Base-by-base conservation (phyloP, 2,888 invertebrate species). In the Euproctis similis region DNA sequence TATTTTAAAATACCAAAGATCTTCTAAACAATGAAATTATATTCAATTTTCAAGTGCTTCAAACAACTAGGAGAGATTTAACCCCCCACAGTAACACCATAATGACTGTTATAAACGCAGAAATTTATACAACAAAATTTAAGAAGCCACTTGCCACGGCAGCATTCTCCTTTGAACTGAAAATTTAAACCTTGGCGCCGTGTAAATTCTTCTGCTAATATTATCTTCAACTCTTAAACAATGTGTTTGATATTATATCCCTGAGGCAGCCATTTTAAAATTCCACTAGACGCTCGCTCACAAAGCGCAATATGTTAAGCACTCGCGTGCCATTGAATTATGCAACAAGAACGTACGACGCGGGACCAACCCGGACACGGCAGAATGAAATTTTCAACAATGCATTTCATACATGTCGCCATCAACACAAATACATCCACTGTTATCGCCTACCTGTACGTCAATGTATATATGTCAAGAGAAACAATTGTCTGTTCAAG, bases 361-460 rank as follows among this genome's bases (percentile, higher is more conserved):
- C 53, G 54, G 54, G 59, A 52, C 39, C 39, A 38, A 42, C 42
- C 39, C 47, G 46, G 50, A 48, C 38, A 54, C 36, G 30, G 37
- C 56, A 6, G 14, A 47, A 63, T 63, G 59, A 56, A 58, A 63
- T 58, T 61, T 68, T 63, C 58, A 64, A 60, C 59, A 60, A 60
- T 56, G 55, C 58, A 52, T 55, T 47, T 42, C 59, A 51, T 53
- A 46, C 54, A 46, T 45, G 39, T 41, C 34, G 28, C 34, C 34
- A 26, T 43, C 36, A 22, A 39, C 27, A 42, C 42, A 36, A 41
- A 24, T 34, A 12, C 5, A 4, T 21, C 35, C 36, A 23, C 37
- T 41, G 36, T 28, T 46, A 45, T 42, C 28, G 36, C 39, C 37
- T 47, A 51, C 51, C 45, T 47, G 58, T 10, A 36, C 46, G 30